Evolutionary conservation across 2,113 vertebrate genomes (phyloP).

Genomic region (Sterna hirundo): DNA sequence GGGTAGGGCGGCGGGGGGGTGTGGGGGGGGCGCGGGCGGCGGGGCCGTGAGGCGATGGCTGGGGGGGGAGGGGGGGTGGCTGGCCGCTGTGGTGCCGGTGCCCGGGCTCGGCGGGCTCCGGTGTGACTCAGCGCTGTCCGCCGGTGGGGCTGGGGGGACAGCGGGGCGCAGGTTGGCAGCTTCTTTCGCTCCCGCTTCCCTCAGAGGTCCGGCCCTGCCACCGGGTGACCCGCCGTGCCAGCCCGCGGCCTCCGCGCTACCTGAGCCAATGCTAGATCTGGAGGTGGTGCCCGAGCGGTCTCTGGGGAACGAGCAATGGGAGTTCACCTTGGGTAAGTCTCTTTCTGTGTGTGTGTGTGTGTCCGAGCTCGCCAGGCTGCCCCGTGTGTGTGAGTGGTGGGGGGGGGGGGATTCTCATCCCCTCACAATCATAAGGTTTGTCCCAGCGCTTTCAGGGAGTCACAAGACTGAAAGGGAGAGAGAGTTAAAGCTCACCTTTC

Average conservation of each 20-base stretch:
- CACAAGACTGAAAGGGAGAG: background rate
- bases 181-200: background rate
- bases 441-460: background rate
- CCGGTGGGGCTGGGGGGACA: background rate
- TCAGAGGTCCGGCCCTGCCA: constrained; percentile 39
- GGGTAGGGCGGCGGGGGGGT: background rate
- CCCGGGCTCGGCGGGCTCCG: background rate
- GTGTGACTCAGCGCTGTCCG: background rate
- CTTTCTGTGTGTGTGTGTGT: background rate
- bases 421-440: fast-evolving
- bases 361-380: background rate
- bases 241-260: constrained; percentile 58
- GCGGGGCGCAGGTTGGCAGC: background rate
- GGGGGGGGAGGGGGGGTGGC: no score
- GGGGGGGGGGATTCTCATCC: background rate
- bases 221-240: constrained; percentile 22
- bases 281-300: constrained; percentile 99
- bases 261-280: constrained; percentile 98
- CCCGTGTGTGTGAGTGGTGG: background rate
- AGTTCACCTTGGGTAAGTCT: constrained; percentile 92
- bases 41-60: background rate
- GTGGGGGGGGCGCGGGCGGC: background rate
- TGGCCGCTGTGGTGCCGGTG: background rate
- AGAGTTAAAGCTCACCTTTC: background rate
- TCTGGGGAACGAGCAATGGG: constrained; percentile 99